These are phyloP conservation scores for Morpho deidamia DNA, from an alignment of 2,888 invertebrate genomes.

Conservation along the genomic window DNA sequence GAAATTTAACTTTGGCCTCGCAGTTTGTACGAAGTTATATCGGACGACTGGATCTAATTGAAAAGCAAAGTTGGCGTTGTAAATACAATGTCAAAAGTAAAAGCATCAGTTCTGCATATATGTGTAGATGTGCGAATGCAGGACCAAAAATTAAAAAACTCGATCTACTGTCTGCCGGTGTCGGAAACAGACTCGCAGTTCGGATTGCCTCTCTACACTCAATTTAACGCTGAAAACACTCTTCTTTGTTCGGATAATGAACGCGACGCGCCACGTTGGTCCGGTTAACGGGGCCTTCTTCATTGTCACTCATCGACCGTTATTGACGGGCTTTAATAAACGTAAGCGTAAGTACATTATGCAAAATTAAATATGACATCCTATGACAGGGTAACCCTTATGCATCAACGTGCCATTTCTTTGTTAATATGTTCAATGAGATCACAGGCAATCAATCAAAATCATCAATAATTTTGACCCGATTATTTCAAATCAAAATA, in stretches of 20 bases:
- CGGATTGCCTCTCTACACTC: conserved; percentile 69
- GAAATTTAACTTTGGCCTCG: not conserved
- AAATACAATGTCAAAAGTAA: conserved; percentile 13
- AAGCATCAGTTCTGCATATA: not conserved
- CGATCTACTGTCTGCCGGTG: conserved; percentile 48
- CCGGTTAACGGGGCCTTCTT: conserved; percentile 26
- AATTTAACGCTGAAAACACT: conserved; percentile 64
- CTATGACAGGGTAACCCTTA: no score
- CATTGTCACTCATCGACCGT: conserved; percentile 20
- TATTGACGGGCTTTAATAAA: conserved; percentile 16
- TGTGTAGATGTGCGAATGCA: conserved; percentile 26
- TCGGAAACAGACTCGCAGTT: conserved; percentile 61
- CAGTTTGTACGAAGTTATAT: conserved; percentile 8
- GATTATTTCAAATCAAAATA: no score
- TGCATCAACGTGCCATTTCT: no score
- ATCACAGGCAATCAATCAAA: no score
- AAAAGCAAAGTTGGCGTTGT: conserved; percentile 15
- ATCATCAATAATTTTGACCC: no score
- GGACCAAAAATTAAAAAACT: conserved; percentile 68
- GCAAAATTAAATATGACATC: no score
- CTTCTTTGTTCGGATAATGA: conserved; percentile 65
- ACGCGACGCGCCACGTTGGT: conserved; percentile 25
- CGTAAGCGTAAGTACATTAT: conserved; percentile 1
- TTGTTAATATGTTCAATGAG: no score
- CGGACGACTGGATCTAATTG: conserved; percentile 13